These are phyloP conservation scores for Hypselothyrea guttata DNA, from an alignment of 2,888 invertebrate genomes.

Conservation along the genomic window DNA sequence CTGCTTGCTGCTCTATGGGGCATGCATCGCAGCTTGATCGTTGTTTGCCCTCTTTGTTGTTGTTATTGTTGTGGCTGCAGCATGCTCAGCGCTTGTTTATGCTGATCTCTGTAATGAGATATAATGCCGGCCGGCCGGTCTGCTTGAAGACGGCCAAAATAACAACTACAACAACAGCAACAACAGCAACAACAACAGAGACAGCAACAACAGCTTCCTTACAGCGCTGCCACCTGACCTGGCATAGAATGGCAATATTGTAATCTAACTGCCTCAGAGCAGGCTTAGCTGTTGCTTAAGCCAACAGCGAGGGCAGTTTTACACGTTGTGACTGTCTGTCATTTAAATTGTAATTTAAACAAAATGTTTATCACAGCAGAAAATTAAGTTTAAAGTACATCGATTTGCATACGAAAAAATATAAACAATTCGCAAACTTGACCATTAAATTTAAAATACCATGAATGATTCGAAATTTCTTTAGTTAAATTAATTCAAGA, in stretches of 20 bases:
- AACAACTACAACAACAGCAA: constrained; percentile 25
- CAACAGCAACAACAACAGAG: constrained; percentile 22
- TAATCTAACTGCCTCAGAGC: no score
- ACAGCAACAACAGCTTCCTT: constrained; percentile 39
- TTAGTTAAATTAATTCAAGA: no score
- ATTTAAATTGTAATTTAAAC: no score
- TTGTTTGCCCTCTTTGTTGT: constrained; percentile 39
- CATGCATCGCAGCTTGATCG: constrained; percentile 68
- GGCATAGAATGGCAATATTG: constrained; percentile 43
- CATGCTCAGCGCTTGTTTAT: constrained; percentile 71
- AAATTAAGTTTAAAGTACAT: no score
- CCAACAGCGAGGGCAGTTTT: no score
- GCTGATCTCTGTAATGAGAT: constrained; percentile 77
- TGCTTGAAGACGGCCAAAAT: constrained; percentile 36
- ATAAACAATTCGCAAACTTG: no score
- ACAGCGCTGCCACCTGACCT: constrained; percentile 52
- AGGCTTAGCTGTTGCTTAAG: no score
- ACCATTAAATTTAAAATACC: no score
- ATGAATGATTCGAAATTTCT: no score
- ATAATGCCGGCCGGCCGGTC: constrained; percentile 74
- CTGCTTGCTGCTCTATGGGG: constrained; percentile 38
- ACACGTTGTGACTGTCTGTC: no score
- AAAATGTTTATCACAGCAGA: no score
- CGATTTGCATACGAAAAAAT: no score
- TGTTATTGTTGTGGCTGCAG: constrained; percentile 47